Conservation (phyloP, 2,797 vertebrate genomes). For the Sebastes diaconus region DNA sequence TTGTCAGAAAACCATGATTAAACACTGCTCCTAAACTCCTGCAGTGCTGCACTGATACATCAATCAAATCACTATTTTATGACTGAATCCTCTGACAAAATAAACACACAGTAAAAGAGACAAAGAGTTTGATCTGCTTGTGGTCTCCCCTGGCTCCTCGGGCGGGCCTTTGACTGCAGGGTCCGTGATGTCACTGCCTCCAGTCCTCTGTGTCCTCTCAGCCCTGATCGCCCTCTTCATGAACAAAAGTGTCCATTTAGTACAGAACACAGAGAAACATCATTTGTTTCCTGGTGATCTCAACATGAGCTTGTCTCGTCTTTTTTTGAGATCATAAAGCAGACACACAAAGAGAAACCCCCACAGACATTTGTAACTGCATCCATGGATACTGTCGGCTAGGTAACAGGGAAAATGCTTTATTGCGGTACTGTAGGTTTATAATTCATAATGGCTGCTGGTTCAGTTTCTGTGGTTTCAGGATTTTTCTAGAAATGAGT, state of each 20-base stretch:
- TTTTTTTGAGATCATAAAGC: conserved; percentile 8
- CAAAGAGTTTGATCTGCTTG: neutral
- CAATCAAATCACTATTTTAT: neutral
- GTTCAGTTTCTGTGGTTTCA: neutral
- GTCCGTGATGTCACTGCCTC: neutral
- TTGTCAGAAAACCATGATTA: neutral
- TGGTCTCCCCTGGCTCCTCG: too few relatives aligned
- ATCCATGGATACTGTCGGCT: conserved; percentile 48
- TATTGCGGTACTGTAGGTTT: neutral
- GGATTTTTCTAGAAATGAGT: neutral
- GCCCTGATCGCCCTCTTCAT: neutral
- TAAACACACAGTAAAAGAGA: neutral
- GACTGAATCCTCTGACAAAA: neutral
- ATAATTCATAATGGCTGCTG: neutral
- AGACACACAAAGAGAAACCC: neutral
- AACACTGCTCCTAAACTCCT: neutral
- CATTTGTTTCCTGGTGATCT: conserved; percentile 18
- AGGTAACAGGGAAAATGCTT: conserved; percentile 26
- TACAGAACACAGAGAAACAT: neutral
- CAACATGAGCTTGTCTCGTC: neutral
- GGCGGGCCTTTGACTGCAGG: neutral
- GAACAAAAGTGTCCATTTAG: too few relatives aligned
- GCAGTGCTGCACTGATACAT: neutral
- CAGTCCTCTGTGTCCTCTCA: conserved; percentile 1
- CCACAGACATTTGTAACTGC: conserved; percentile 7